phyloP scores from a whole-genome alignment of 2,113 vertebrate species.

The Albula glossodonta region DNA sequence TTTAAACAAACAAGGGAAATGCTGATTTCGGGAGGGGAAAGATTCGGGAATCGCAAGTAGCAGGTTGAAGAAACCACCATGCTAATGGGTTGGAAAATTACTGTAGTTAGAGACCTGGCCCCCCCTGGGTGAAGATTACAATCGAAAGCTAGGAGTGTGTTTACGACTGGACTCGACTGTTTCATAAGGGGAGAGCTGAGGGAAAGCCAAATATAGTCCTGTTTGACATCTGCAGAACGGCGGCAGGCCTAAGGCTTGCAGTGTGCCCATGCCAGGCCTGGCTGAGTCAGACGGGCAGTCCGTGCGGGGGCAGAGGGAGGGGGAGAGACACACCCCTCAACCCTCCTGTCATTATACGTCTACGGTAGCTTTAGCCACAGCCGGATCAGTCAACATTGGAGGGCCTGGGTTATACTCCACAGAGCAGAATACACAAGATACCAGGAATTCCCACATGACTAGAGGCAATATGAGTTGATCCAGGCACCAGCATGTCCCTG shows the following conservation, averaged over 20 bases:
- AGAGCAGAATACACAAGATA: neutral
- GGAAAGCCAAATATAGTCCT: constrained; percentile 34
- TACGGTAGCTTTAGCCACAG: neutral
- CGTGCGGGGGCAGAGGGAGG: neutral
- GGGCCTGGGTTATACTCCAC: neutral
- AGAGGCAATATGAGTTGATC: neutral
- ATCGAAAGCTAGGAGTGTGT: neutral
- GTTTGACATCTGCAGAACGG: constrained; percentile 27
- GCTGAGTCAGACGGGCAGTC: constrained; percentile 6
- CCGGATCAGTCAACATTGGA: neutral
- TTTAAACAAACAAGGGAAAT: neutral
- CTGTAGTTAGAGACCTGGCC: neutral
- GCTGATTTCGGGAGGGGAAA: neutral
- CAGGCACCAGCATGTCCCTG: neutral
- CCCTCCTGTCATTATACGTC: neutral
- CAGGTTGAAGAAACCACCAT: neutral
- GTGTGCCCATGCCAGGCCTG: constrained; percentile 3
- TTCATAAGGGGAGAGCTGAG: neutral
- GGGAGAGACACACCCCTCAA: constrained; percentile 29
- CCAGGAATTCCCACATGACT: neutral
- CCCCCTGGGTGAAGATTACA: neutral
- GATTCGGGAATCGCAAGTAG: neutral
- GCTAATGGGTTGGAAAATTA: neutral
- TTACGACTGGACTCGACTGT: neutral
- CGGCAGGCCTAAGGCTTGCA: too few species aligned